Evolutionary conservation across 1,140 invertebrate genomes (phyloP).

Genomic region (Trichogramma pretiosum): DNA sequence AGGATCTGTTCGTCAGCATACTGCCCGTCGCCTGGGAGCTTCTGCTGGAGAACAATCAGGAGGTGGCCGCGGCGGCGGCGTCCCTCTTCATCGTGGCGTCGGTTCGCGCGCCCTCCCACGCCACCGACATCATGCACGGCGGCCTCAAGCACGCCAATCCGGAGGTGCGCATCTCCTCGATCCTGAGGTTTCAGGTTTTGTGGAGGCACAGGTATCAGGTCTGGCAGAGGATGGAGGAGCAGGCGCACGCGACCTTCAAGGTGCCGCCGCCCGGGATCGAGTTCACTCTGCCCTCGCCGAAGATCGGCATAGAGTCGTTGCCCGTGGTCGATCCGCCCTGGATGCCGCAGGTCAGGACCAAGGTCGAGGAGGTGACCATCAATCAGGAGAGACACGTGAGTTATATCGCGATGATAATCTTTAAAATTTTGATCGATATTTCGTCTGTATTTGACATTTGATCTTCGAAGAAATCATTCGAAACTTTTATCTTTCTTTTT

Average conservation of each 20-base stretch:
- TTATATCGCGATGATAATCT: too few relatives aligned
- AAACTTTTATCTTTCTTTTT: too few relatives aligned
- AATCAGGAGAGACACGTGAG: constrained; percentile 95
- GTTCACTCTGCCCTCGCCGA: constrained; percentile 96
- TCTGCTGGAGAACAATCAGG: constrained; percentile 71
- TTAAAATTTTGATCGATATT: too few relatives aligned
- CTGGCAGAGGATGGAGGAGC: constrained; percentile 98
- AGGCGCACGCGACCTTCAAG: constrained; percentile 89
- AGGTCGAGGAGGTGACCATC: constrained; percentile 98
- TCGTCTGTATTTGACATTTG: neutral
- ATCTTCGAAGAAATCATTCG: too few relatives aligned
- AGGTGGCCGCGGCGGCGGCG: constrained; percentile 71
- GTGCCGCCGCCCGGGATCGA: constrained; percentile 97
- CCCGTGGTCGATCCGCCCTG: constrained; percentile 97
- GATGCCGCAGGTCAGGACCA: constrained; percentile 95
- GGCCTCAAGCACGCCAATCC: constrained; percentile 78
- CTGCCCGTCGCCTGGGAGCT: constrained; percentile 90
- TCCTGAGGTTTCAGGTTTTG: constrained; percentile 85
- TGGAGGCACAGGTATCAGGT: constrained; percentile 98
- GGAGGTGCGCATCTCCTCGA: constrained; percentile 64
- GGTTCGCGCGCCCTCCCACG: constrained; percentile 79
- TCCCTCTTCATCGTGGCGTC: constrained; percentile 87
- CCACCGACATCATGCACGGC: constrained; percentile 77
- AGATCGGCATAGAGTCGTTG: constrained; percentile 90
- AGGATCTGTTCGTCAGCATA: constrained; percentile 80